Conservation (phyloP, 1,140 invertebrate species). For the Drosophila novamexicana region DNA sequence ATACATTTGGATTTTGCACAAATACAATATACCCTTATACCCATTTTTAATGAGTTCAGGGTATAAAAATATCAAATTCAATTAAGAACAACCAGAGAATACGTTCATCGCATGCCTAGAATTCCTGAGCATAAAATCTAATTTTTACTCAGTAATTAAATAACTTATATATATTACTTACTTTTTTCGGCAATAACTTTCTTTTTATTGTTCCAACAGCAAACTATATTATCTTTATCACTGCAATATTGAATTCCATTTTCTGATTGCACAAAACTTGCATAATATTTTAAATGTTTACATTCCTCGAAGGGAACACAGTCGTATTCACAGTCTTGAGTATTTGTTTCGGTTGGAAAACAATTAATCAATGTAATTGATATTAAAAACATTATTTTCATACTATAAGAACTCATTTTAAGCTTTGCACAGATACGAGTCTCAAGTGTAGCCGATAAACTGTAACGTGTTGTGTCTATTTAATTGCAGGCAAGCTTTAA, state of each 20-base stretch:
- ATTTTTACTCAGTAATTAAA: too few relatives aligned
- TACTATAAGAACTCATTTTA: neutral
- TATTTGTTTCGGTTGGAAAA: neutral
- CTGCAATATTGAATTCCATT: neutral
- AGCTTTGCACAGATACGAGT: neutral
- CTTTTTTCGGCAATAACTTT: neutral
- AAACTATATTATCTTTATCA: neutral
- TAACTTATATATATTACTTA: neutral
- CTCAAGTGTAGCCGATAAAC: neutral
- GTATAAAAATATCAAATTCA: too few relatives aligned
- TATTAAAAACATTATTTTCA: neutral
- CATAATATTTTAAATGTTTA: too few relatives aligned
- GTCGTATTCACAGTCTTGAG: neutral
- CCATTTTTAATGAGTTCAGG: too few relatives aligned
- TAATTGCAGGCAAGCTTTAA: too few relatives aligned
- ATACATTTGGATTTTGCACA: too few relatives aligned
- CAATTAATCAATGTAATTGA: neutral
- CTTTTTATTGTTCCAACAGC: neutral
- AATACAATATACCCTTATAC: too few relatives aligned
- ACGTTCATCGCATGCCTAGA: too few relatives aligned
- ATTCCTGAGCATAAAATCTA: too few relatives aligned
- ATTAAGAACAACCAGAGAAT: too few relatives aligned
- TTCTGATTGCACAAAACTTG: neutral
- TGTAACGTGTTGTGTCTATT: neutral
- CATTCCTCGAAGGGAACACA: neutral